phyloP scores from a whole-genome alignment of 2,888 invertebrate species.

The Ischnura elegans region DNA sequence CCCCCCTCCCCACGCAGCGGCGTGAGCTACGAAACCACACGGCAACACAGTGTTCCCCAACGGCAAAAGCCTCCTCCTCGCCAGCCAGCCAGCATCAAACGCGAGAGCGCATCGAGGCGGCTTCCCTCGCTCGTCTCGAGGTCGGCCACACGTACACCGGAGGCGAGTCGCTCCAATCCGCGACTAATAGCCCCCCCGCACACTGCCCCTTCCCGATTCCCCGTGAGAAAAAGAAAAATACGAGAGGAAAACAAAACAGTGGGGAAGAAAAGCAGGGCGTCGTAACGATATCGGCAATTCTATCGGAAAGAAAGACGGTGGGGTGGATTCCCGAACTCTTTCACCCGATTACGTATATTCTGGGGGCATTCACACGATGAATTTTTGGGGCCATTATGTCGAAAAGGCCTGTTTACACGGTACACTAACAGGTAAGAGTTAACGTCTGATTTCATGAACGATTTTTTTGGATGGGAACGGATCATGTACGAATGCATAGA shows the following conservation, averaged over 20 bases:
- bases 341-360: no score
- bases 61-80: background rate
- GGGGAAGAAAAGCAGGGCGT: background rate
- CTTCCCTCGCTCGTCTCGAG: slow-evolving; percentile 15
- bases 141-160: slow-evolving; percentile 18
- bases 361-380: no score
- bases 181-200: background rate
- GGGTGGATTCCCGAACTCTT: no score
- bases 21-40: background rate
- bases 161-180: background rate
- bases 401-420: no score
- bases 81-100: slow-evolving; percentile 1
- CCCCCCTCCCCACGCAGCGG: background rate
- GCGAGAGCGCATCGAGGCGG: background rate
- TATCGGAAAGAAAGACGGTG: background rate
- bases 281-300: background rate
- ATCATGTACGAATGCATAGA: no score
- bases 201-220: background rate
- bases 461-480: no score
- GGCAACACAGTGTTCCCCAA: background rate
- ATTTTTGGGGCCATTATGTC: no score
- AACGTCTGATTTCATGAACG: no score
- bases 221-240: background rate
- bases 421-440: no score
- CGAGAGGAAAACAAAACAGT: background rate